A percentile compares a stretch with the other conserved stretches of the same genome.
Evolutionary conservation across 2,113 vertebrate genomes (phyloP).

Genomic region (Chiloscyllium plagiosum): DNA sequence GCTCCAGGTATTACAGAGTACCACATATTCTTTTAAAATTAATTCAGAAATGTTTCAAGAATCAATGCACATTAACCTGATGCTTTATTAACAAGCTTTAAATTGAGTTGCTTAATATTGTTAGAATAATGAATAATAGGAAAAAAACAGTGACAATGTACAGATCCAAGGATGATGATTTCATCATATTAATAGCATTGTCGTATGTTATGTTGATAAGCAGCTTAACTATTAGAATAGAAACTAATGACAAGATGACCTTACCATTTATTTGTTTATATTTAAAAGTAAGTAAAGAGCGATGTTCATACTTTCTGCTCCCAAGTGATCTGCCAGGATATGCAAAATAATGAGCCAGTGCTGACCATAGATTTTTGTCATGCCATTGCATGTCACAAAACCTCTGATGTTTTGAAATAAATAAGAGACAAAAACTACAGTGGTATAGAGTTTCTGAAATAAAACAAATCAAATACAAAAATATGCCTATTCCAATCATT

Average conservation of each 20-base stretch:
- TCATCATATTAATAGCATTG: background rate
- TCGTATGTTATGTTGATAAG: background rate
- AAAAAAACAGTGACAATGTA: background rate
- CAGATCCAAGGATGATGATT: background rate
- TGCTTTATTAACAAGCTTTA: background rate
- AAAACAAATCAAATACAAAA: constrained; percentile 3
- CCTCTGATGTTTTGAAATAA: background rate
- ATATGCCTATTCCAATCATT: background rate
- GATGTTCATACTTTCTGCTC: background rate
- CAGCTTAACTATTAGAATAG: background rate
- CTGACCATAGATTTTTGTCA: background rate
- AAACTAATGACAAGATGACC: background rate
- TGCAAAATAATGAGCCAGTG: background rate
- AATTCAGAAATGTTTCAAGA: background rate
- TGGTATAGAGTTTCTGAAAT: background rate
- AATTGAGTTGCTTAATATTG: background rate
- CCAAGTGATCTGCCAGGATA: background rate
- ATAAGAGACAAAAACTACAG: background rate
- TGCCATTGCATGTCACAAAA: background rate
- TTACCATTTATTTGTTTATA: background rate
- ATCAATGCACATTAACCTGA: background rate
- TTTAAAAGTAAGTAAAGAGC: background rate
- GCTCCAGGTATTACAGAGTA: background rate
- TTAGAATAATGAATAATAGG: background rate
- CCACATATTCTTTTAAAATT: background rate